Base-by-base conservation (phyloP, 1,140 invertebrate species). In the Bombus polaris region DNA sequence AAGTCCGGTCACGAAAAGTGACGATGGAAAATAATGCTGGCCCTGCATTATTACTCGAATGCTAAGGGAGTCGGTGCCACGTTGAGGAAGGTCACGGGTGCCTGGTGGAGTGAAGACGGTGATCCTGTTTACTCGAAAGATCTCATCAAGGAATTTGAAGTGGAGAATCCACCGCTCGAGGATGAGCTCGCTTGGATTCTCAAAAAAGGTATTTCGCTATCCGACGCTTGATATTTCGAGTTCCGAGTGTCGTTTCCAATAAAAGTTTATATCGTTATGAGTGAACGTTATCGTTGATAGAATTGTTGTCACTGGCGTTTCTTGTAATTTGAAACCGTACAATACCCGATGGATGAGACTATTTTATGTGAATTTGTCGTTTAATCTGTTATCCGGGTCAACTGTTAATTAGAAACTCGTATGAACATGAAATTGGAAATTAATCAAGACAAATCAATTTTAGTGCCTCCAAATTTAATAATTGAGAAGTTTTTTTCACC, bases 111-210 rank as follows among this genome's bases (percentile, higher is more conserved):
- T 35, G 87, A 87, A 83, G 97, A 96, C 93, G 96, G 96, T 78
- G 96, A 96, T 93, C 96, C 96, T 88, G 96, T 97, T 89, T 97
- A 98, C 94, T 96, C 97, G 44, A 95, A 97, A 91, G 97, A 98
- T 93, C 96, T 98, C 91, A 98, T 98, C 94, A 98, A 98, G 95
- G 98, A 98, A 94, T 98, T 98, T 94, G 97, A 98, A 88, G 95
- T 97, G 66, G 96, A 97, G 91, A 97, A 97, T 88, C 97, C 97
- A 75, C 96, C 96, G 44, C 97, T 97, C 96, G 97, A 97, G 93
- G 96, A 96, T 90, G 96, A 97, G 94, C 96, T 98, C 84, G 96
- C 96, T 82, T 96, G 97, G 93, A 95, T 96, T 88, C 95, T 98
- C 35, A 96, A 97, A 90, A 96, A 96, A 98, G 97, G 97, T 97